Conservation (phyloP, 2,797 vertebrate genomes). For the Melopsittacus undulatus region DNA sequence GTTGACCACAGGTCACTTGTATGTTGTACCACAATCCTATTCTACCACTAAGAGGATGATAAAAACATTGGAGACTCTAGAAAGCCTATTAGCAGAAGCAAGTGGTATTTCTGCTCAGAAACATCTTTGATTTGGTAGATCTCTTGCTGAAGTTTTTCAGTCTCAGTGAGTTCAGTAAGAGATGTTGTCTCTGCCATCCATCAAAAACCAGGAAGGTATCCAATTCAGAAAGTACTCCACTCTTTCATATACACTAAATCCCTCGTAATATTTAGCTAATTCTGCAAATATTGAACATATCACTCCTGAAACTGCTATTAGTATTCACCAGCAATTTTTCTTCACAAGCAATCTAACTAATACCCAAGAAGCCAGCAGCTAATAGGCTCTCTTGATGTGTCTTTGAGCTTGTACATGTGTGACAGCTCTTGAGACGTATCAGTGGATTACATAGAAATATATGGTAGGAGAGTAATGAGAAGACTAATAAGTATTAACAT, state of each 20-base stretch:
- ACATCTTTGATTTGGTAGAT: not conserved
- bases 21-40: not conserved
- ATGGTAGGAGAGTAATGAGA: not conserved
- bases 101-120: not conserved
- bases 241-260: not conserved
- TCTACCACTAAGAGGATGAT: not conserved
- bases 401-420: not conserved
- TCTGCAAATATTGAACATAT: not conserved
- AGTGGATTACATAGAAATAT: not conserved
- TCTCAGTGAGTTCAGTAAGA: not conserved
- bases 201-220: not conserved
- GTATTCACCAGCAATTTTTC: not conserved
- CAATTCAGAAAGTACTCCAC: not conserved
- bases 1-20: not conserved
- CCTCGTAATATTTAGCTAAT: not conserved
- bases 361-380: not conserved
- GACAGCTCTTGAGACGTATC: not conserved
- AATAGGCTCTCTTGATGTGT: not conserved
- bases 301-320: not conserved
- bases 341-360: not conserved
- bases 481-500: not conserved
- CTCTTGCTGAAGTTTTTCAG: not conserved
- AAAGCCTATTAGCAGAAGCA: not conserved
- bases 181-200: not conserved
- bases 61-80: not conserved